phyloP scores from a whole-genome alignment of 1,140 invertebrate species.

The Atta colombica region DNA sequence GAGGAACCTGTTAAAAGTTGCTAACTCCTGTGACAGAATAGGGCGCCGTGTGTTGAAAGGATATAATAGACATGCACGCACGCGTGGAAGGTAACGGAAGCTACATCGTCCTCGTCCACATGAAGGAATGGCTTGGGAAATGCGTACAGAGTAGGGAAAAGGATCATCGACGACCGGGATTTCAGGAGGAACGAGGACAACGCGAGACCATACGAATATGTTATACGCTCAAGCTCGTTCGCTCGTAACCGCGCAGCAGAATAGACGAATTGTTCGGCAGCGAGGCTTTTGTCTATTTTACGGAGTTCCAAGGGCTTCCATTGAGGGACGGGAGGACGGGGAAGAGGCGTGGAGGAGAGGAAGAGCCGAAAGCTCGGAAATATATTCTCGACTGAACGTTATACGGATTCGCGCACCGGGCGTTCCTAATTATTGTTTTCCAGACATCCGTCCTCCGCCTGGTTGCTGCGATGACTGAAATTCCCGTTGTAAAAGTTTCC shows the following conservation, averaged over 20 bases:
- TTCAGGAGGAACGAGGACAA: conserved; percentile 37
- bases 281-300: conserved; percentile 84
- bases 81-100: conserved; percentile 50
- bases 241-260: conserved; percentile 83
- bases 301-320: conserved; percentile 84
- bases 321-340: conserved; percentile 57
- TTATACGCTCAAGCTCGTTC: conserved; percentile 83
- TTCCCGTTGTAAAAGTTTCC: conserved; percentile 75
- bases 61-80: conserved; percentile 70
- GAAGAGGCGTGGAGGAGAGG: conserved; percentile 17
- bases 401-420: conserved; percentile 83
- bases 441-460: conserved; percentile 79
- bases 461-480: conserved; percentile 76
- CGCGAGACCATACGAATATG: conserved; percentile 80
- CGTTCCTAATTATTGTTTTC: conserved; percentile 84
- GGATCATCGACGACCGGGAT: conserved; percentile 54
- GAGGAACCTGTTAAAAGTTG: conserved; percentile 77
- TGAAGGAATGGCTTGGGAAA: conserved; percentile 22
- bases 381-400: conserved; percentile 84
- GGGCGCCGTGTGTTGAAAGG: conserved; percentile 71
- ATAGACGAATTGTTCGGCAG: conserved; percentile 84
- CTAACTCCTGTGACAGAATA: conserved; percentile 72
- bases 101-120: conserved; percentile 67
- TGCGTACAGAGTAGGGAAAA: conserved; percentile 23
- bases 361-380: conserved; percentile 82